Percentiles rank a stretch among this genome's conserved stretches.
Conservation (phyloP, 1,140 invertebrate species). For the Dinoponera quadriceps region DNA sequence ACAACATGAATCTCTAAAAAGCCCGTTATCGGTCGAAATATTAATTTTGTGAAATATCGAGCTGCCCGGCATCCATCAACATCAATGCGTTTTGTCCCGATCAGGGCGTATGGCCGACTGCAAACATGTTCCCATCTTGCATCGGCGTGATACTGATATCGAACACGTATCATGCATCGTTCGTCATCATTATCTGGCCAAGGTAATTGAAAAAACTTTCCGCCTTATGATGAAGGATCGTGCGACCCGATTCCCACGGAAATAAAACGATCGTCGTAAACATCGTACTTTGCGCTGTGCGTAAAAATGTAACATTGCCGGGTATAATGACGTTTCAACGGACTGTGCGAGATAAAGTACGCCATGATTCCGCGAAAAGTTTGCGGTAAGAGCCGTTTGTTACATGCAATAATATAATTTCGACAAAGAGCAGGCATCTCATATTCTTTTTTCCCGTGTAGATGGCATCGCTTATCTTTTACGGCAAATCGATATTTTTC, state of each 20-base stretch:
- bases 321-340: slow-evolving; percentile 42
- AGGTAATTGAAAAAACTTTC: slow-evolving; percentile 68
- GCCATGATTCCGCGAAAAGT: slow-evolving; percentile 13
- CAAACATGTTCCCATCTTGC: slow-evolving; percentile 33
- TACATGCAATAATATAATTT: not conserved
- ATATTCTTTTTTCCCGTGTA: too few species aligned
- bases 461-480: too few species aligned
- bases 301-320: slow-evolving; percentile 33
- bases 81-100: slow-evolving; percentile 43
- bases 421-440: not conserved
- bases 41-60: slow-evolving; percentile 46
- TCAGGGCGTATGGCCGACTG: slow-evolving; percentile 28
- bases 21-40: slow-evolving; percentile 3
- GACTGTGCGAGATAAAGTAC: slow-evolving; percentile 11
- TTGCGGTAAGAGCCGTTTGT: not conserved
- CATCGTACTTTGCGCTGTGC: slow-evolving; percentile 12
- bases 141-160: slow-evolving; percentile 28
- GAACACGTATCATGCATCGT: slow-evolving; percentile 55
- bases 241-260: slow-evolving; percentile 43
- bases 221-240: slow-evolving; percentile 61
- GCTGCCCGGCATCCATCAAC: slow-evolving; percentile 43
- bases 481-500: not conserved
- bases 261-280: slow-evolving; percentile 52
- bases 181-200: slow-evolving; percentile 63
- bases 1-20: slow-evolving; percentile 31